Evolutionary conservation across 2,888 invertebrate genomes (phyloP).

Genomic region (Sialis lutaria): DNA sequence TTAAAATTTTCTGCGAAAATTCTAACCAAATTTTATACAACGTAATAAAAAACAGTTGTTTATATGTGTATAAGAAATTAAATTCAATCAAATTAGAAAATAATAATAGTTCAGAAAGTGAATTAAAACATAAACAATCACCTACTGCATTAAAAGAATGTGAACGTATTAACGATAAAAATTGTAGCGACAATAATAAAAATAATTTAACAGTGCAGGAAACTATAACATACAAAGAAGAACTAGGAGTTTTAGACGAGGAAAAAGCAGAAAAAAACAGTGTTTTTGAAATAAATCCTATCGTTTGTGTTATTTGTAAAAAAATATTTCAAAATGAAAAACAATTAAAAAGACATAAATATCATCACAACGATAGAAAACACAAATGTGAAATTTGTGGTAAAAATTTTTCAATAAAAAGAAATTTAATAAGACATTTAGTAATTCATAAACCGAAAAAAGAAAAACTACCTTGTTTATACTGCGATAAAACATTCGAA

Average conservation of each 20-base stretch:
- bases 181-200: too few species aligned
- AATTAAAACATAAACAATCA: too few species aligned
- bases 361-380: neutral
- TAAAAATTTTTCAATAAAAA: neutral
- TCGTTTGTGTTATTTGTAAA: neutral
- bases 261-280: too few species aligned
- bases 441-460: neutral
- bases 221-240: too few species aligned
- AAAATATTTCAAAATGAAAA: neutral
- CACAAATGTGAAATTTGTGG: neutral
- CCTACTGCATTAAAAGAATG: too few species aligned
- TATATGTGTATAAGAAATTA: too few species aligned
- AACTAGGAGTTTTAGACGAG: too few species aligned
- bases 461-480: neutral
- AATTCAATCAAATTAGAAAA: too few species aligned
- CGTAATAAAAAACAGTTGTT: neutral
- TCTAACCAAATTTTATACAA: neutral
- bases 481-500: neutral
- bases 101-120: too few species aligned
- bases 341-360: neutral
- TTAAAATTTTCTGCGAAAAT: slow-evolving; percentile 1
- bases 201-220: too few species aligned
- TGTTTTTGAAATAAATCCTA: neutral
- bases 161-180: too few species aligned
- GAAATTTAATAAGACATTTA: neutral